phyloP scores from a whole-genome alignment of 1,140 invertebrate genomes.

The Arion vulgaris region DNA sequence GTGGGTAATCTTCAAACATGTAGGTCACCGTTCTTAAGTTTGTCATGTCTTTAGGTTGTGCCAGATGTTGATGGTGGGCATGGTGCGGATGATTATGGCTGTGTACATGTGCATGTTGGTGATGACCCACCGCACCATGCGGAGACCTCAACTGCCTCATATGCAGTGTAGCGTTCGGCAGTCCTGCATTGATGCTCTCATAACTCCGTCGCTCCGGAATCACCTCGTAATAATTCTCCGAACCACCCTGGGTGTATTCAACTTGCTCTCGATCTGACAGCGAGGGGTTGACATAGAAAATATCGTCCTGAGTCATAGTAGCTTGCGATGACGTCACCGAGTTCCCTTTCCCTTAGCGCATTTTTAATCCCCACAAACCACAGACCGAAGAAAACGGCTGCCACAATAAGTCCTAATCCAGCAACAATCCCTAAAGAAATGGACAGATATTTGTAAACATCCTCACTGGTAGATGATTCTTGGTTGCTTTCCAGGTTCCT shows the following conservation, averaged over 20 bases:
- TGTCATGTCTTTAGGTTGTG: conserved; percentile 1
- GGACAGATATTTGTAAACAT: conserved; percentile 51
- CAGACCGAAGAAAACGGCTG: conserved; percentile 61
- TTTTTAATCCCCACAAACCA: conserved; percentile 57
- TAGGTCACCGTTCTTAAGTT: conserved; percentile 39
- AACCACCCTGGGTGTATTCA: conserved; percentile 65
- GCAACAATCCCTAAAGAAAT: conserved; percentile 62
- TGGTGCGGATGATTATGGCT: conserved; percentile 32
- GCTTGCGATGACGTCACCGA: conserved; percentile 69
- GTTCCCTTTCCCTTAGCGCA: conserved; percentile 55
- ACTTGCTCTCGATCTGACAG: conserved; percentile 63
- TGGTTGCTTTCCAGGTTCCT: conserved; percentile 21
- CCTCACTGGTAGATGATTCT: conserved; percentile 40
- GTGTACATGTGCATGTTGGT: conserved; percentile 38
- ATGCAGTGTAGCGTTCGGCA: conserved; percentile 41
- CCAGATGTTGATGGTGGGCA: conserved; percentile 20
- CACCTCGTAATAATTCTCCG: conserved; percentile 69
- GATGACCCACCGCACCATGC: conserved; percentile 34
- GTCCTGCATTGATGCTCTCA: conserved; percentile 66
- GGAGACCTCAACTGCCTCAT: conserved; percentile 27
- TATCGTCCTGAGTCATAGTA: conserved; percentile 70
- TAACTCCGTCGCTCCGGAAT: conserved; percentile 68
- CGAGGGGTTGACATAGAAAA: conserved; percentile 69
- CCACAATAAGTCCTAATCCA: conserved; percentile 58
- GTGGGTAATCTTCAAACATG: conserved; percentile 66